These are phyloP conservation scores for Oreochromis mossambicus DNA, from an alignment of 2,797 vertebrate species.

Conservation along the genomic window DNA sequence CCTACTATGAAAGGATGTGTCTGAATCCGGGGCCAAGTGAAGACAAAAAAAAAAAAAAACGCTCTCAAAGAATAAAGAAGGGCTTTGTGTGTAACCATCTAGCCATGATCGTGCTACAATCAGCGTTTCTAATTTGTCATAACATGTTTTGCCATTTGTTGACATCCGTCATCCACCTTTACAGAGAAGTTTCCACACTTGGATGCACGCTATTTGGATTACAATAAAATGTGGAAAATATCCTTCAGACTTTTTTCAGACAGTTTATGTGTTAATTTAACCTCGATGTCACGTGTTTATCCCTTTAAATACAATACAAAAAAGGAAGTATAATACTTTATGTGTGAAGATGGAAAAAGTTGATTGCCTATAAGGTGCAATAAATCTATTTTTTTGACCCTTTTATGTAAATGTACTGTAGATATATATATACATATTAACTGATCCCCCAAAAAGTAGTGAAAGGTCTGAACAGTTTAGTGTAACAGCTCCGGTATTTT, in stretches of 20 bases:
- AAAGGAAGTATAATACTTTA: not conserved
- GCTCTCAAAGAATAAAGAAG: slow-evolving; percentile 55
- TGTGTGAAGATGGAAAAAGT: not conserved
- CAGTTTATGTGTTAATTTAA: not conserved
- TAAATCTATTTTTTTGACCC: not conserved
- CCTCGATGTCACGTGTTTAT: not conserved
- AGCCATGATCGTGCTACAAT: slow-evolving; percentile 44
- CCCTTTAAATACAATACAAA: not conserved
- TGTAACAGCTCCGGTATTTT: not conserved
- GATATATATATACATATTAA: not conserved
- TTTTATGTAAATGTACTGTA: not conserved
- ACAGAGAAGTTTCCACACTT: slow-evolving; percentile 32
- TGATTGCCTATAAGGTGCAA: not conserved
- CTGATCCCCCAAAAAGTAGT: not conserved
- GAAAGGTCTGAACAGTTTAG: not conserved
- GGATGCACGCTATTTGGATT: not conserved
- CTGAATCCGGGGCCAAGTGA: slow-evolving; percentile 38
- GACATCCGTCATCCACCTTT: slow-evolving; percentile 24
- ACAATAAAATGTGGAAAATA: not conserved
- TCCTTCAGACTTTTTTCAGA: not conserved
- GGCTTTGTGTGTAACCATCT: slow-evolving; percentile 56
- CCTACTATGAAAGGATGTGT: slow-evolving; percentile 50
- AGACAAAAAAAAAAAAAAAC: not conserved
- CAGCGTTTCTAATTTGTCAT: slow-evolving; percentile 58
- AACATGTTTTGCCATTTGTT: slow-evolving; percentile 50